These are phyloP conservation scores for Chlamydotis undulata DNA, from an alignment of 2,113 vertebrate species.

Conservation along the genomic window DNA sequence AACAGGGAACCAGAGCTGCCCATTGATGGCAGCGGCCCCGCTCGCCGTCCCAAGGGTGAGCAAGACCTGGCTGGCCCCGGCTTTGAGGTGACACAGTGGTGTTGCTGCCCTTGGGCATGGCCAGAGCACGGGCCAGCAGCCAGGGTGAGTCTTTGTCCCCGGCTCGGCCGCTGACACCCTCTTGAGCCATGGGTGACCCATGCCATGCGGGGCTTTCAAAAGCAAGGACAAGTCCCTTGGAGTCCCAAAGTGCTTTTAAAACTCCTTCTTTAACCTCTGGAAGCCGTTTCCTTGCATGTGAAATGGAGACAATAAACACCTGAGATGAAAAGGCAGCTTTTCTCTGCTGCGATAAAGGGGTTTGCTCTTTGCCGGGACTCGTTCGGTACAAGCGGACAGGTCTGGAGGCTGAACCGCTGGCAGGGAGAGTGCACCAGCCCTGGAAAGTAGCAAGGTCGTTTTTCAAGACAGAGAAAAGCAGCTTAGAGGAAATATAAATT, in stretches of 20 bases:
- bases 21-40: neutral
- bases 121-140: neutral
- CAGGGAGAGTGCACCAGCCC: neutral
- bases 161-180: rapidly evolving
- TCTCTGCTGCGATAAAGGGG: slow-evolving; percentile 18
- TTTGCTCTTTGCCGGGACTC: neutral
- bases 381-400: neutral
- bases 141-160: rapidly evolving
- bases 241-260: slow-evolving; percentile 20
- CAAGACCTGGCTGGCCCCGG: rapidly evolving
- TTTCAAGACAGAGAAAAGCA: slow-evolving; percentile 42
- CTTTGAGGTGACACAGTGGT: neutral
- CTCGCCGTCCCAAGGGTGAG: rapidly evolving
- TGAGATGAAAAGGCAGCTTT: slow-evolving; percentile 6
- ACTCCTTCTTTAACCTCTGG: slow-evolving; percentile 2
- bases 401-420: neutral
- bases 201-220: neutral
- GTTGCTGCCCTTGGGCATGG: neutral
- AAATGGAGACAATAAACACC: slow-evolving; percentile 46
- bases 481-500: slow-evolving; percentile 51
- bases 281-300: neutral
- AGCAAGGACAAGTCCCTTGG: neutral
- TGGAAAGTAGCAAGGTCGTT: slow-evolving; percentile 14
- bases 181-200: neutral
- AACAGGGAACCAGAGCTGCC: rapidly evolving